Conservation (phyloP, 2,113 vertebrate species). For the Strigops habroptila region DNA sequence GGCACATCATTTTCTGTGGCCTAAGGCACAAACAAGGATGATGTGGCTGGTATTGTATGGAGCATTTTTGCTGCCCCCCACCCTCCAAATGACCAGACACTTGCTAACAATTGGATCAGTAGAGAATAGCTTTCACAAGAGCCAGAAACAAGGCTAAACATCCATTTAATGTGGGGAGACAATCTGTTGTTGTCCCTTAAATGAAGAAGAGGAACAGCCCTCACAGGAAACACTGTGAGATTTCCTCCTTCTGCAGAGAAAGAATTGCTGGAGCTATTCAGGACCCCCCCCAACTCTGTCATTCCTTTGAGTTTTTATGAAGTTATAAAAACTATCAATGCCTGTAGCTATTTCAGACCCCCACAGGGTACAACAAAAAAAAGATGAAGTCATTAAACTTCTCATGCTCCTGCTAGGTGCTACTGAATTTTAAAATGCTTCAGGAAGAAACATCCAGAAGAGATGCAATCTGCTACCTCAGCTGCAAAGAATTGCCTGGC, state of each 20-base stretch:
- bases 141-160: neutral
- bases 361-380: rapidly evolving
- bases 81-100: neutral
- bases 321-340: neutral
- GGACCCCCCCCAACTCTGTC: neutral
- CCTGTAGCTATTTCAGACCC: neutral
- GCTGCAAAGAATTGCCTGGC: neutral
- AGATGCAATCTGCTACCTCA: neutral
- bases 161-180: no score
- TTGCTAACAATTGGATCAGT: neutral
- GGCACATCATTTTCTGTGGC: neutral
- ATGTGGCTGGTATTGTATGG: rapidly evolving
- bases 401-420: neutral
- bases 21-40: neutral
- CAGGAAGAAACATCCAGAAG: neutral
- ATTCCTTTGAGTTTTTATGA: neutral
- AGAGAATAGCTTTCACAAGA: neutral
- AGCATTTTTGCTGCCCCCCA: neutral
- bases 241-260: neutral
- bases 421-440: neutral
- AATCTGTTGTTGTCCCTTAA: neutral
- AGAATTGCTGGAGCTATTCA: neutral
- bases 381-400: neutral
- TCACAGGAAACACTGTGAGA: neutral
- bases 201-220: neutral